Base-by-base conservation (phyloP, 2,113 vertebrate species). In the Catharus bicknelli region DNA sequence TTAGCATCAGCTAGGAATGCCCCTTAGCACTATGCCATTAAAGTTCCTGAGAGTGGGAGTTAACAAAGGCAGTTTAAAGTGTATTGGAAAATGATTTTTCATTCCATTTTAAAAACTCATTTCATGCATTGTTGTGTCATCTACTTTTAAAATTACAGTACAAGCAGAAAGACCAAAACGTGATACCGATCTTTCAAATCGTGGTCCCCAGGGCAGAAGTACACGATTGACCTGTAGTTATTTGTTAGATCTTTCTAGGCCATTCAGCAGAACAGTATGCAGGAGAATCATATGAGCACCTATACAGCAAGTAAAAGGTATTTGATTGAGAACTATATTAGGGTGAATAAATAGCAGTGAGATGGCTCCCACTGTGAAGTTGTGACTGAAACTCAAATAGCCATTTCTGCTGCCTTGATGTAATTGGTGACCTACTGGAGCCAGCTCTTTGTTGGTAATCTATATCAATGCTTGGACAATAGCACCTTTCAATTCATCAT, bases 271-370 rank as follows among this genome's bases (percentile, higher is more conserved):
- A 91, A 88, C 18, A 59, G 58, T 94, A 89, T 88, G 94, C 91
- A 83, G 78, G 54, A 88, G 55, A 92, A 80, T 81, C 91, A 78
- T 86, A 85, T 84, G 78, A 90, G 93, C 50, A 95, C 76, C 81
- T 68, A 67, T 43, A 86, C 29, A 84, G 81, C 29, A 20, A 88
- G 77, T 80, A 92, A 91, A 96, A 92, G 86, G 90, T 86, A 73
- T 96, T 94, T 96, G 96, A 97, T 61, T 88, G 95, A 96, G 93
- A 89, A 95, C 92, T 94, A 50, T 94, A 97, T 97, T 92, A 96
- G 83, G 76, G 64, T 88, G 90, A 96, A 95, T 95, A 97, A 97
- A 96, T 96, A 93, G 95, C 90, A 89, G 55, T 23, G 61, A 93
- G 83, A 89, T 79, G 62, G 72, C 58, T 96, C 91, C 76, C 0